Percentiles rank a stretch among this genome's conserved stretches.
These are phyloP conservation scores for Hemicordylus capensis DNA, from an alignment of 2,113 vertebrate species.

Conservation along the genomic window DNA sequence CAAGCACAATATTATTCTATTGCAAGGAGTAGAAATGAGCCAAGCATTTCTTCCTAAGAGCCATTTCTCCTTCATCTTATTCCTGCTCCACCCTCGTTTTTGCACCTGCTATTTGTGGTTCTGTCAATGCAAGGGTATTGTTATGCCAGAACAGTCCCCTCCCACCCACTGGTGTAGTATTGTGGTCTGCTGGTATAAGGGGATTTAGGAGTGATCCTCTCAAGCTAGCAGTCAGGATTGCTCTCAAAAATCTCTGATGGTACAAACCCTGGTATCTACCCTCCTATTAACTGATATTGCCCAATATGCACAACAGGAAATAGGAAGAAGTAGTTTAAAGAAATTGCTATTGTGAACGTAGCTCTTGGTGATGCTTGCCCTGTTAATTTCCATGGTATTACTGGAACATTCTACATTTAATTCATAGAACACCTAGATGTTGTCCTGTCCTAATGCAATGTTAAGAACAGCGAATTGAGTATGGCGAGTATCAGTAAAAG, in stretches of 20 bases:
- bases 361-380: not conserved
- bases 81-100: no score
- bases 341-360: not conserved
- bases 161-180: not conserved
- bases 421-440: not conserved
- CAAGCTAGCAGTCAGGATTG: not conserved
- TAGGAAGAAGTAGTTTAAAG: not conserved
- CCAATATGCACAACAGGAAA: not conserved
- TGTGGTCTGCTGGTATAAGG: not conserved
- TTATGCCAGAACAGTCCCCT: not conserved
- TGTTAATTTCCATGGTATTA: not conserved
- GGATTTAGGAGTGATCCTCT: not conserved
- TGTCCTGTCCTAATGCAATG: not conserved
- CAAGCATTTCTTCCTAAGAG: no score
- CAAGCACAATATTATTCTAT: no score
- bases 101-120: no score
- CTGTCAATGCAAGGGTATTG: not conserved
- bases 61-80: no score
- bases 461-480: not conserved
- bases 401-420: slow-evolving; percentile 13
- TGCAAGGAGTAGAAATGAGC: no score
- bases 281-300: no score
- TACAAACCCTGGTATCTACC: not conserved
- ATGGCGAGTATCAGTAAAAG: not conserved
- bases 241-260: not conserved